Base-by-base conservation (phyloP, 2,888 invertebrate genomes). In the Elegia similella region DNA sequence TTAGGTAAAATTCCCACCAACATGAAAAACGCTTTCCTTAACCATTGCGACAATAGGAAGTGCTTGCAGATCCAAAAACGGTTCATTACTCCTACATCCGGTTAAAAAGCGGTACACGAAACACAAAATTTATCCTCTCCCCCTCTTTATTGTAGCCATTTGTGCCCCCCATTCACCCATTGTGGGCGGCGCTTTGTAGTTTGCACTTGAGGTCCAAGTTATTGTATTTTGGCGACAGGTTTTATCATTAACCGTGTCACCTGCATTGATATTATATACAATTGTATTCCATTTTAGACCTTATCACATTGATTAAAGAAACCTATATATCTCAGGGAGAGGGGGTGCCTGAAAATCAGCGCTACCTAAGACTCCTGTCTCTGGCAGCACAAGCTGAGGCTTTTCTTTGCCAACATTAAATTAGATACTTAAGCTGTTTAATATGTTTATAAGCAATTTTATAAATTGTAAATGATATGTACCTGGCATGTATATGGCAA, bases 111-210 rank as follows among this genome's bases (percentile, higher is more conserved):
- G 64, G 64, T 64, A 64, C 63, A 62, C 59, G 67, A 61, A 70
- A 75, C 70, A 73, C 69, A 72, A 73, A 75, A 74, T 76, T 69
- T 73, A 74, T 71, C 69, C 73, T 59, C 61, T n/a, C 64, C 71
- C 66, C 62, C 70, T 63, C 69, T 80, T 78, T 78, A 78, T 77
- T 75, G 76, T 76, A 72, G 73, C 74, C 67, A 73, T 77, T 75
- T 72, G 68, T 72, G 69, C 70, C 75, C 64, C 65, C 17, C 29
- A 55, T 42, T 46, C 55, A 13, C 55, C 55, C 55, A 47, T 68
- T 68, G 69, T 70, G 65, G 66, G 69, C 59, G 63, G 64, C 13
- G 63, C 64, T 64, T 67, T 69, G 69, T 69, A 69, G 70, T 73
- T 73, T 68, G 67, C 67, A 66, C 68, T 66, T 67, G 56, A 57